phyloP scores from a whole-genome alignment of 1,140 invertebrate species.

The Pantala flavescens region DNA sequence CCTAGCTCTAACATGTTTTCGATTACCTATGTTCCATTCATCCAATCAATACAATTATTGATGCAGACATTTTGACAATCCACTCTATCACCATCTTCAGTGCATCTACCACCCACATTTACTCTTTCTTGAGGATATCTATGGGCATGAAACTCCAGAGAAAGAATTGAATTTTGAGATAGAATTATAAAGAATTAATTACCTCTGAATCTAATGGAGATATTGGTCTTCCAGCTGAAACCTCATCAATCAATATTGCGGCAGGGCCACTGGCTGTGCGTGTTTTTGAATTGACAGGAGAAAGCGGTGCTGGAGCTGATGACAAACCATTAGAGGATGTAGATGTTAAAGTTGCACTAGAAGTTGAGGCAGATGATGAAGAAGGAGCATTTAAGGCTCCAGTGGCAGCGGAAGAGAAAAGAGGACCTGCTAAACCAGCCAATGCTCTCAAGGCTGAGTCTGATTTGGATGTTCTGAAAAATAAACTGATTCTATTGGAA shows the following conservation, averaged over 20 bases:
- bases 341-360: background rate
- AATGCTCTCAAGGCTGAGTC: constrained; percentile 46
- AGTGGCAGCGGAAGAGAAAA: background rate
- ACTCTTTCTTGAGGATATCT: too few species aligned
- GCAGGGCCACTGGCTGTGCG: constrained; percentile 52
- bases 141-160: too few species aligned
- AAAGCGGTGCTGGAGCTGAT: constrained; percentile 30
- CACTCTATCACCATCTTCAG: too few species aligned
- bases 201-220: constrained; percentile 44
- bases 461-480: constrained; percentile 42
- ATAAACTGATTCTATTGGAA: too few species aligned
- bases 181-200: background rate
- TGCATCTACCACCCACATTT: too few species aligned
- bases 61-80: too few species aligned
- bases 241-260: background rate
- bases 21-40: too few species aligned
- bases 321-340: background rate
- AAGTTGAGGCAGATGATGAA: background rate
- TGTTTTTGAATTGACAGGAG: constrained; percentile 44
- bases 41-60: too few species aligned
- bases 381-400: background rate
- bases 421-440: constrained; percentile 33
- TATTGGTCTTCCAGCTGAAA: constrained; percentile 45
- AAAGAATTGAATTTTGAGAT: too few species aligned
- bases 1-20: too few species aligned